Evolutionary conservation across 1,140 invertebrate species (phyloP), one percentile per base, ranked within the genome.

Genomic region (Drosophila tristis): DNA sequence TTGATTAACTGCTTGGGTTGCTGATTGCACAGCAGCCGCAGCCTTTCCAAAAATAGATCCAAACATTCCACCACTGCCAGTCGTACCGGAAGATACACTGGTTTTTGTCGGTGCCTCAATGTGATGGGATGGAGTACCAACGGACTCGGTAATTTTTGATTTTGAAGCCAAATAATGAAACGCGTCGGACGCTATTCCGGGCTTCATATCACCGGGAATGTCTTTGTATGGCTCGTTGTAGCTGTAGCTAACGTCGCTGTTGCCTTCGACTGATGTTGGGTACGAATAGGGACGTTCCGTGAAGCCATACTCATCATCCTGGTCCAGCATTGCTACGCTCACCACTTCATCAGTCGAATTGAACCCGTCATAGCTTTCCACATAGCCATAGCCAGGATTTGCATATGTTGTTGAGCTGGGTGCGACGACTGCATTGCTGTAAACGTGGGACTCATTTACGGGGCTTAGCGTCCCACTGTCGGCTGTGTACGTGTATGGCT

Each of bases 1-100:
- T 59, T 93, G 85, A 62, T 91, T 91, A 43, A 92, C 91, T 23
- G 85, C 92, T 59, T 92, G 92, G 23, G 93, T 91, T 11, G 93
- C 92, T 4, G 92, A 90, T 31, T 93, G 86, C 16, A 92, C 87
- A 47, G 92, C 77, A 20, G 92, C 91, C 55, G 93, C 87, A 9
- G 90, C 90, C 58, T 91, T 91, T 0, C 74, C 75, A 54, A 84
- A 67, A 59, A 89, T 77, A 0, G 78, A 90, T 15, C 90, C 90
- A n/a, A 91, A 76, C 84, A 91, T 79, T 5, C 84, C 74, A 31
- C 72, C 72, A 39, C 35, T 11, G 35, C 35, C 4, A n/a, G 71
- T 63, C 5, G 44, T 43, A 50, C 26, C 43, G 9, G 48, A 53
- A 31, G 39, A 15, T 26, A 20, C n/a, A 5, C 4, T 29, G 50